Conservation (phyloP, 2,797 vertebrate genomes). For the Urophycis tenuis region DNA sequence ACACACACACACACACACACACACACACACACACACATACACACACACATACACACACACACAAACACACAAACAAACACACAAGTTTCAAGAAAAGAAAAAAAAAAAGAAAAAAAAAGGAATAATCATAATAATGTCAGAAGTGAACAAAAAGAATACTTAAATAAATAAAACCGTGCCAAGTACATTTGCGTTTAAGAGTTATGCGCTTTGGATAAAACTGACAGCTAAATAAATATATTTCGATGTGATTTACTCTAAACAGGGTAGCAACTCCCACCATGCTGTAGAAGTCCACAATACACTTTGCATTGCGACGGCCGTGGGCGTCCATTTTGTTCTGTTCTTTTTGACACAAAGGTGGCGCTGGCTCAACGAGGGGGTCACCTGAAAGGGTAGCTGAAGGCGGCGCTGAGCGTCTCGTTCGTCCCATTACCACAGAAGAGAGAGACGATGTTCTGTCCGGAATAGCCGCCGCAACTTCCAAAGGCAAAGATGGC, state of each 20-base stretch:
- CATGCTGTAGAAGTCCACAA: too few species aligned
- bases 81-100: too few species aligned
- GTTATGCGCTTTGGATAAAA: too few species aligned
- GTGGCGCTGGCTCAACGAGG: neutral
- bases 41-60: too few species aligned
- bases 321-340: neutral
- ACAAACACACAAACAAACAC: too few species aligned
- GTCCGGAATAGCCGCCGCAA: constrained; percentile 81
- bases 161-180: too few species aligned
- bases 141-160: neutral
- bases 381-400: constrained; percentile 85
- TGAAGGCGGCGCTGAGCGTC: constrained; percentile 72
- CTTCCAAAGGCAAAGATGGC: constrained; percentile 85
- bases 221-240: neutral
- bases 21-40: too few species aligned
- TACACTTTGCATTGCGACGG: too few species aligned
- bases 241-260: neutral
- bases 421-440: constrained; percentile 68
- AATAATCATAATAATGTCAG: too few species aligned
- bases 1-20: neutral
- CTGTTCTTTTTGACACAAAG: neutral
- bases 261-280: neutral
- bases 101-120: too few species aligned
- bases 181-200: too few species aligned
- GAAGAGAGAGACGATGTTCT: constrained; percentile 69